Evolutionary conservation across 1,140 invertebrate genomes (phyloP), one percentile per base, ranked within the genome.

Genomic region (Euborellia annulipes): DNA sequence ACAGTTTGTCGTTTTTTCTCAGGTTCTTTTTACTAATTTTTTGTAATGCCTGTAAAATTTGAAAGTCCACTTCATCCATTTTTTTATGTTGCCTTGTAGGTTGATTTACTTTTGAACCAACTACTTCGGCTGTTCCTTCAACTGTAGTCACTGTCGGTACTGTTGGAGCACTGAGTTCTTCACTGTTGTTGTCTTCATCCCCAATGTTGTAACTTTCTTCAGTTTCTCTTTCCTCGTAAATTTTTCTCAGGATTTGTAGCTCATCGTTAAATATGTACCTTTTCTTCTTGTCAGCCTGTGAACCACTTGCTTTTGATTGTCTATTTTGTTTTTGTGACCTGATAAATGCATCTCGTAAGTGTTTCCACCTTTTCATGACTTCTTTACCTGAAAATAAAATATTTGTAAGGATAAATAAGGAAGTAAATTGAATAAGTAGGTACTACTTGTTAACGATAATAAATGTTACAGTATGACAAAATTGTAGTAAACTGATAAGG

Each of bases 11-110:
- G 16, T 36, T 34, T 16, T 32, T 13, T 34, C 7, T 44, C 17
- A 16, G 27, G 4, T 27, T 11, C 11, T 27, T 27, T 27, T 27
- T 27, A 27, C 23, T 27, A 27, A 27, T 27, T 44, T 34, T 32
- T 34, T 44, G 19, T 17, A 44, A 41, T 19, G 43, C 18, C 13
- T 44, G n/a, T n/a, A 44, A 34, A 11, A 44, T 18, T 44, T 27
- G 21, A n/a, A 34, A 27, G 13, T 44, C 43, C 21, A 44, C 23
- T 44, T 44, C 22, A 34, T 44, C 22, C 17, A 27, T 11, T n/a
- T 19, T 32, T 32, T 27, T 11, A 16, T 36, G 19, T 44, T 34
- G 13, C 30, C 27, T 44, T 18, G n/a, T 19, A 22, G 18, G 13
- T 41, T 21, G 19, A 41, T 41, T 41, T 19, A 21, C 22, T 41